Conservation (phyloP, 2,888 invertebrate genomes). For the Drosophila cognata region DNA sequence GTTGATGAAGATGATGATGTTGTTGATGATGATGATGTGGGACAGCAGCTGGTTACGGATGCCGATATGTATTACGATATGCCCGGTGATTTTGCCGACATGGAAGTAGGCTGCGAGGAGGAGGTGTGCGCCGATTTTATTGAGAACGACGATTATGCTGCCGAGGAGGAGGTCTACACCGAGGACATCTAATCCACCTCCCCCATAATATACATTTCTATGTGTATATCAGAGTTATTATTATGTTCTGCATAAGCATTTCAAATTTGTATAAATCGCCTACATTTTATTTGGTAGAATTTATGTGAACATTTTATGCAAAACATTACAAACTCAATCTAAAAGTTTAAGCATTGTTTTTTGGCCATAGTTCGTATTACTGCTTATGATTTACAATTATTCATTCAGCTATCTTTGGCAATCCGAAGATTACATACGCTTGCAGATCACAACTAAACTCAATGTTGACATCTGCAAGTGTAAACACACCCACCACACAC, state of each 20-base stretch:
- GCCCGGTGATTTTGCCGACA: conserved; percentile 66
- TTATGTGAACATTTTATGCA: not conserved
- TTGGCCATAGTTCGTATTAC: conserved; percentile 44
- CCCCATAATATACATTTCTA: not conserved
- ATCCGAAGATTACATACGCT: not conserved
- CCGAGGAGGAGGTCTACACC: conserved; percentile 79
- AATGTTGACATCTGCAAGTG: not conserved
- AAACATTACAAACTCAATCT: conserved; percentile 1
- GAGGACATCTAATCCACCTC: conserved; percentile 44
- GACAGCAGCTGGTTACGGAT: conserved; percentile 43
- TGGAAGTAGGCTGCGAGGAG: conserved; percentile 68
- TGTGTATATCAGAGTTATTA: not conserved
- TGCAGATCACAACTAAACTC: conserved; percentile 7
- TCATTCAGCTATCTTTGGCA: not conserved
- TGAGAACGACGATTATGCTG: conserved; percentile 56
- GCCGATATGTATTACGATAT: conserved; percentile 61
- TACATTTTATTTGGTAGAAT: not conserved
- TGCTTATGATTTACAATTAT: conserved; percentile 1
- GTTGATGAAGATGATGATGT: conserved; percentile 14
- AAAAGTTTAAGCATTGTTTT: conserved; percentile 17
- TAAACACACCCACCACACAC: not conserved
- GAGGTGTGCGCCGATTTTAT: conserved; percentile 64
- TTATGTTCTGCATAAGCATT: conserved; percentile 1
- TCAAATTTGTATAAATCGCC: not conserved
- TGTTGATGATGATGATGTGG: conserved; percentile 22